These are phyloP conservation scores for Kryphioiulus occultus DNA, from an alignment of 2,888 invertebrate species.

Conservation along the genomic window DNA sequence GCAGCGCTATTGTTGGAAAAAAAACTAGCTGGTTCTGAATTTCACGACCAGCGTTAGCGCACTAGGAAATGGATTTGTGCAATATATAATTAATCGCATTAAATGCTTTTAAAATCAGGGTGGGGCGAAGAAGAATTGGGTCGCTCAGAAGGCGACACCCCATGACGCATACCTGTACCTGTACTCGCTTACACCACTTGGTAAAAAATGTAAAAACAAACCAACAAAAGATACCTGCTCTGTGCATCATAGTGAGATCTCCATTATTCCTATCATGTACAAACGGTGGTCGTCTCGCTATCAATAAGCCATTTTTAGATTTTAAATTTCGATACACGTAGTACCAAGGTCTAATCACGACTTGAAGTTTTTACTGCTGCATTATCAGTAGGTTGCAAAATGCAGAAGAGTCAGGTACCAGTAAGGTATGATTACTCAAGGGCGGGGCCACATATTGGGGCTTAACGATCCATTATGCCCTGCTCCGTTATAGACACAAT, in stretches of 20 bases:
- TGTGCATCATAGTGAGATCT: background rate
- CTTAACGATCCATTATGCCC: too few species aligned
- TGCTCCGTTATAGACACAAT: too few species aligned
- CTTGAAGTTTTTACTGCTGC: background rate
- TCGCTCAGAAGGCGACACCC: background rate
- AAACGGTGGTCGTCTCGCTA: background rate
- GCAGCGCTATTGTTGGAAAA: background rate
- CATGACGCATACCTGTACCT: background rate
- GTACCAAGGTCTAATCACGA: slow-evolving; percentile 1
- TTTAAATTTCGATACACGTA: background rate
- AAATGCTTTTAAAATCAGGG: slow-evolving; percentile 12
- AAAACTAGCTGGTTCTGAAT: background rate
- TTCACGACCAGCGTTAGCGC: background rate
- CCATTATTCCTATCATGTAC: background rate
- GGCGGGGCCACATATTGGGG: too few species aligned
- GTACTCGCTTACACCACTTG: too few species aligned
- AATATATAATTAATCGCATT: slow-evolving; percentile 30
- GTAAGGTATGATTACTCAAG: too few species aligned
- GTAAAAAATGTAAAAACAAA: background rate
- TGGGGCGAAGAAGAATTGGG: slow-evolving; percentile 15
- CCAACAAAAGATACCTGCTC: background rate
- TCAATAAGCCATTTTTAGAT: background rate
- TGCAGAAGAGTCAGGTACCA: background rate
- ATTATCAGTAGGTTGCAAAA: background rate
- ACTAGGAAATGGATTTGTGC: slow-evolving; percentile 27